Base-by-base conservation (phyloP, 1,140 invertebrate genomes). In the Drosophila rufa region DNA sequence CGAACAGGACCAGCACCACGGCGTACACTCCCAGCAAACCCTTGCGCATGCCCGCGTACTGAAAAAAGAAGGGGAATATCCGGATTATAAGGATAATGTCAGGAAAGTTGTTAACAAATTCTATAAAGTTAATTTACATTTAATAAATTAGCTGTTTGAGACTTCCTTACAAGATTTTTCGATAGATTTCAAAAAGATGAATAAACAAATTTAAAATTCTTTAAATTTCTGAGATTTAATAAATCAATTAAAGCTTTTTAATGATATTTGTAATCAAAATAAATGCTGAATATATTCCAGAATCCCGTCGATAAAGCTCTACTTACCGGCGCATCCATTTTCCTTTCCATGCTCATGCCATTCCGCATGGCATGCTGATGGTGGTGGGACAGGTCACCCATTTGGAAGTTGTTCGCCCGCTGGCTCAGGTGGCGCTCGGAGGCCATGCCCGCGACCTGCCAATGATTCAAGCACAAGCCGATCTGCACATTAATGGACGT, bases 401-500 rank as follows among this genome's bases (percentile, higher is more conserved):
- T 97, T 14, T 96, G 96, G 94, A 97, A 97, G 12, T 96, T 94
- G 91, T 96, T 96, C 15, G 97, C 95, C 75, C 96, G 94, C 75
- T 96, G 95, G 78, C 94, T 95, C 71, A 94, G 94, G 50, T 96
- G 95, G 65, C 94, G 95, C 79, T 97, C 96, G 45, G 96, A 96
- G 11, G 95, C 94, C 90, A 96, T 97, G 56, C 95, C 95, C 36
- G 95, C 94, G 67, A 97, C 94, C 96, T 97, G 94, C 56, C 74
- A 89, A 84, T 90, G 80, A 75, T 84, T 84, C 43, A 95, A 82
- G 55, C 92, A 93, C 60, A 79, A 92, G 66, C 86, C 85, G 46
- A 92, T 83, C 89, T 92, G 42, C 66, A 58, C 36, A 73, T 82
- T 82, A 83, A 82, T 77, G 75, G 60, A 76, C 67, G 75, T 80